These are phyloP conservation scores for Cichlasoma orientale DNA, from an alignment of 2,797 vertebrate genomes.

Conservation along the genomic window DNA sequence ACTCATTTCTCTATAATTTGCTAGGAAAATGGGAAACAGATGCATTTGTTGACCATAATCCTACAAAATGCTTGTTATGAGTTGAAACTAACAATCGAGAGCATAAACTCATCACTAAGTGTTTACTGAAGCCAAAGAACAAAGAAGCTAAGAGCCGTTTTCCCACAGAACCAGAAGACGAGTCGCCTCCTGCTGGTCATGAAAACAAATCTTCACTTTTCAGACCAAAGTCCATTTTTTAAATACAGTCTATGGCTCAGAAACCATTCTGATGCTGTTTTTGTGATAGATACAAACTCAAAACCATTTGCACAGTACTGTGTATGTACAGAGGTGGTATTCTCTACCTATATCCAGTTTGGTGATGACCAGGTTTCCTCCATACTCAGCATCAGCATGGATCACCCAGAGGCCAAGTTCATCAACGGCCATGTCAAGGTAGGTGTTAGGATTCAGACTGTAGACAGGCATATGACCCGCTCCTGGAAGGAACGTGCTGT, in stretches of 20 bases:
- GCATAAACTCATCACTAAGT: fast-evolving
- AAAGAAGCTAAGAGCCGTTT: background rate
- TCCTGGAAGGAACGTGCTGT: slow-evolving; percentile 84
- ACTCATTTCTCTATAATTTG: fast-evolving
- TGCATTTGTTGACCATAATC: background rate
- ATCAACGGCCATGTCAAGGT: slow-evolving; percentile 89
- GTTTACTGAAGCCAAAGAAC: background rate
- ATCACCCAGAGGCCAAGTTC: slow-evolving; percentile 96
- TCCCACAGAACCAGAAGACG: fast-evolving
- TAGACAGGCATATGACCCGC: slow-evolving; percentile 86
- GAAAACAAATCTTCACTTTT: background rate
- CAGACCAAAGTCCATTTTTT: background rate
- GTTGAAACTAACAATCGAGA: background rate
- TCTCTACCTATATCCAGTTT: slow-evolving; percentile 83
- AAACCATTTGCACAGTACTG: background rate
- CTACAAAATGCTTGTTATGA: background rate
- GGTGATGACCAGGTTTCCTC: slow-evolving; percentile 87
- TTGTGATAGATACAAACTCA: background rate
- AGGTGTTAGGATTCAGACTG: slow-evolving; percentile 85
- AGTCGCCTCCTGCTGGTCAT: fast-evolving
- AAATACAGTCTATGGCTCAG: background rate
- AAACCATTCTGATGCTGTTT: background rate
- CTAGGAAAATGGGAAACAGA: no score
- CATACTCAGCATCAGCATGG: slow-evolving; percentile 84
- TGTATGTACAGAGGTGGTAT: background rate